A percentile compares a stretch with the other conserved stretches of the same genome.
Conservation (phyloP, 2,888 invertebrate genomes). For the Corbicula japonica region DNA sequence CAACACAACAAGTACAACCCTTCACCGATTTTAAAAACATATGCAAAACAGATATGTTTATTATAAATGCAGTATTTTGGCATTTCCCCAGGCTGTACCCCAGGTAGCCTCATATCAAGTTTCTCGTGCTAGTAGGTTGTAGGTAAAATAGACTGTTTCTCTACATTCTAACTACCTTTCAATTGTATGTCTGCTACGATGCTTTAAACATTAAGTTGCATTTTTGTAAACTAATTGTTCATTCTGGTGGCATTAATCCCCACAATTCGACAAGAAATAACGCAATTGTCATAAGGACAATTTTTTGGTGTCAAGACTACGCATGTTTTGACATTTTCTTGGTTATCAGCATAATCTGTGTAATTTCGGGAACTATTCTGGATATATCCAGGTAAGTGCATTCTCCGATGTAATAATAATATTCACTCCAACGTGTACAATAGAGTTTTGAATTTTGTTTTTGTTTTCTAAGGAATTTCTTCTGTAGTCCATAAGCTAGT, state of each 20-base stretch:
- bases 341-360: slow-evolving; percentile 58
- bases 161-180: slow-evolving; percentile 24
- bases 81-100: slow-evolving; percentile 38
- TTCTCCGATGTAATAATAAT: no score
- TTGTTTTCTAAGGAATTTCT: no score
- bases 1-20: no score
- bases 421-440: no score
- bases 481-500: no score
- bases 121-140: slow-evolving; percentile 36
- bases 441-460: no score
- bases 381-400: slow-evolving; percentile 31
- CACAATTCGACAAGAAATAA: slow-evolving; percentile 57
- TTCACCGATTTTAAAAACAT: no score
- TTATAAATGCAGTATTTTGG: slow-evolving; percentile 28
- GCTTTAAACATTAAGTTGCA: slow-evolving; percentile 48
- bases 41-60: no score
- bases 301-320: slow-evolving; percentile 37
- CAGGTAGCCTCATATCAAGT: slow-evolving; percentile 57
- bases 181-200: slow-evolving; percentile 57
- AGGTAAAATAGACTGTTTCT: slow-evolving; percentile 39
- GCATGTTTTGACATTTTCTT: slow-evolving; percentile 52
- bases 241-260: slow-evolving; percentile 60
- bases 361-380: slow-evolving; percentile 38
- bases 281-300: slow-evolving; percentile 46
- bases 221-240: slow-evolving; percentile 52